Conservation (phyloP, 2,113 vertebrate species). For the Oncorhynchus tshawytscha region DNA sequence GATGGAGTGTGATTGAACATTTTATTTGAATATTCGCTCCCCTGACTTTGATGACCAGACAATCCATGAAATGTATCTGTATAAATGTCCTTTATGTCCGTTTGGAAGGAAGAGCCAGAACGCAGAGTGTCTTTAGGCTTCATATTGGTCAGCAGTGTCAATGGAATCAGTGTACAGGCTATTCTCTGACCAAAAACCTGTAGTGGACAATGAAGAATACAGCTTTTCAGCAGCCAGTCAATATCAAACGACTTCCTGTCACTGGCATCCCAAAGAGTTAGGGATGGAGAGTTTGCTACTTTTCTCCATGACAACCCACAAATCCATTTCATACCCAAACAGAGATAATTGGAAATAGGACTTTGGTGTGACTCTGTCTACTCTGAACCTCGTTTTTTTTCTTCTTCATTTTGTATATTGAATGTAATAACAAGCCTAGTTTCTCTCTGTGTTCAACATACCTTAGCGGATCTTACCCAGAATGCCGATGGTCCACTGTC, state of each 20-base stretch:
- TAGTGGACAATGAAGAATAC: slow-evolving; percentile 22
- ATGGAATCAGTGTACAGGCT: not conserved
- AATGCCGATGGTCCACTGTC: too few relatives aligned
- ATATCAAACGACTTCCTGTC: slow-evolving; percentile 9
- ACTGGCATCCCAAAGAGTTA: not conserved
- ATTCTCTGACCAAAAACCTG: slow-evolving; percentile 13
- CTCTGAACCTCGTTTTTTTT: too few relatives aligned
- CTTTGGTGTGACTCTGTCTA: not conserved
- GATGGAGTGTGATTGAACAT: not conserved
- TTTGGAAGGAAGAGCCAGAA: not conserved
- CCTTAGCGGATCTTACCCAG: too few relatives aligned
- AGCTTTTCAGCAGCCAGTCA: slow-evolving; percentile 6
- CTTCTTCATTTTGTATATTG: too few relatives aligned
- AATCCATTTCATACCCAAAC: not conserved
- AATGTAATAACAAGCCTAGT: too few relatives aligned
- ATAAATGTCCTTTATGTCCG: not conserved
- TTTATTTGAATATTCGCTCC: not conserved
- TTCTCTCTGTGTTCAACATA: too few relatives aligned
- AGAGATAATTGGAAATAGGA: not conserved
- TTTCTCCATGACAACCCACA: not conserved
- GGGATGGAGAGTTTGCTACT: not conserved
- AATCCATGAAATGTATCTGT: not conserved
- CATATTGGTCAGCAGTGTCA: not conserved
- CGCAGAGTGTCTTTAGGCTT: not conserved
- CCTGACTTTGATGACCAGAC: not conserved